phyloP scores from a whole-genome alignment of 1,140 invertebrate genomes.

The Orius laevigatus region DNA sequence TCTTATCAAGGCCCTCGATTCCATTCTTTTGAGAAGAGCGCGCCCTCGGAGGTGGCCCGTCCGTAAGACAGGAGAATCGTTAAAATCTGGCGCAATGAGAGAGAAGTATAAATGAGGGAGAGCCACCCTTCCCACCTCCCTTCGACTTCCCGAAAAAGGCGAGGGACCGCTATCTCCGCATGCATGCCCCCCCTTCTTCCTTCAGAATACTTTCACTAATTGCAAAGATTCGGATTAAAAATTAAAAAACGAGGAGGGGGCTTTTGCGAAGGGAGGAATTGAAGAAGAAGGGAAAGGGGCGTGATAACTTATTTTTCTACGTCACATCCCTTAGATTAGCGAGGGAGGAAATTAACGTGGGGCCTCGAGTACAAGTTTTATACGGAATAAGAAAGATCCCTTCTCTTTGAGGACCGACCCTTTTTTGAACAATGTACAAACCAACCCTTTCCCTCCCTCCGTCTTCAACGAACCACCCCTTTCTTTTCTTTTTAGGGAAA shows the following conservation, averaged over 20 bases:
- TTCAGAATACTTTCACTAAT: slow-evolving; percentile 18
- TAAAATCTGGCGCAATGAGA: slow-evolving; percentile 24
- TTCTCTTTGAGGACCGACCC: too few relatives aligned
- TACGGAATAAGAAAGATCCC: too few relatives aligned
- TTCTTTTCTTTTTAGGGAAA: too few relatives aligned
- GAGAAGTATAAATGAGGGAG: slow-evolving; percentile 22
- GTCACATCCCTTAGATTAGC: too few relatives aligned
- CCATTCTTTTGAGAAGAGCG: not conserved
- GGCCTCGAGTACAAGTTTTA: too few relatives aligned
- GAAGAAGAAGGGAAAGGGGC: too few relatives aligned
- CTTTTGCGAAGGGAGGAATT: not conserved
- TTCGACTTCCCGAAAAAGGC: too few relatives aligned
- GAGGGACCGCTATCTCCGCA: slow-evolving; percentile 7
- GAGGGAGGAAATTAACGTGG: too few relatives aligned
- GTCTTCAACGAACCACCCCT: too few relatives aligned
- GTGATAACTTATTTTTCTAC: too few relatives aligned
- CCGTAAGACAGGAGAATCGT: slow-evolving; percentile 17
- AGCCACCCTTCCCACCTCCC: not conserved
- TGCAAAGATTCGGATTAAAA: slow-evolving; percentile 19
- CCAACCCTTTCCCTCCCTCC: too few relatives aligned
- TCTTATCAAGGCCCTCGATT: slow-evolving; percentile 17
- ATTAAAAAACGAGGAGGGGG: slow-evolving; percentile 3
- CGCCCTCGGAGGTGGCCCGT: slow-evolving; percentile 11
- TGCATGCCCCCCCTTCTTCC: slow-evolving; percentile 5
- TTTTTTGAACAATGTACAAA: too few relatives aligned